Conservation (phyloP, 2,113 vertebrate species). For the Phylloscopus whistleri region DNA sequence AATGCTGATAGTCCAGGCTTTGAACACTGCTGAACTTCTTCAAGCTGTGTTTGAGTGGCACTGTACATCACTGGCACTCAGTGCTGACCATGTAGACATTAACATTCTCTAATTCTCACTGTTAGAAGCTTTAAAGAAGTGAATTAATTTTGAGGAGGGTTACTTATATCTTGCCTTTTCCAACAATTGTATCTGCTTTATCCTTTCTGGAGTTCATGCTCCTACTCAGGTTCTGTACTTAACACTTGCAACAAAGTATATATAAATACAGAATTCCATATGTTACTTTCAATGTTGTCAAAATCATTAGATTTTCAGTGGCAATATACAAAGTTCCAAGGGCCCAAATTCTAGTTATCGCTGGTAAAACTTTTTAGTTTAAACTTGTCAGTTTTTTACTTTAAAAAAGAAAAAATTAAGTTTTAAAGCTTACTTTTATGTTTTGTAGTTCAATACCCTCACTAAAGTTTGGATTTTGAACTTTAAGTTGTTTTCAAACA, state of each 20-base stretch:
- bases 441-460: background rate
- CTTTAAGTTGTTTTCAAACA: background rate
- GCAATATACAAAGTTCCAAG: background rate
- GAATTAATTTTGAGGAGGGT: background rate
- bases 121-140: background rate
- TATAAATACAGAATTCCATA: background rate
- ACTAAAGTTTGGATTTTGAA: background rate
- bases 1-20: background rate
- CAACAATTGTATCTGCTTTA: background rate
- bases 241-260: background rate
- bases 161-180: background rate
- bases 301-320: background rate
- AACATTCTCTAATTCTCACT: background rate
- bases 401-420: no score
- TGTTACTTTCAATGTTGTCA: background rate
- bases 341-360: background rate
- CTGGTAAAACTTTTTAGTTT: background rate
- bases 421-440: background rate
- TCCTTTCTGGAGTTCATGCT: background rate
- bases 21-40: background rate
- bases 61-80: background rate
- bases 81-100: fast-evolving
- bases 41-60: background rate
- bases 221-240: background rate
- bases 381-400: fast-evolving